Base-by-base conservation (phyloP, 2,888 invertebrate genomes). In the Sarcophaga caerulescens region DNA sequence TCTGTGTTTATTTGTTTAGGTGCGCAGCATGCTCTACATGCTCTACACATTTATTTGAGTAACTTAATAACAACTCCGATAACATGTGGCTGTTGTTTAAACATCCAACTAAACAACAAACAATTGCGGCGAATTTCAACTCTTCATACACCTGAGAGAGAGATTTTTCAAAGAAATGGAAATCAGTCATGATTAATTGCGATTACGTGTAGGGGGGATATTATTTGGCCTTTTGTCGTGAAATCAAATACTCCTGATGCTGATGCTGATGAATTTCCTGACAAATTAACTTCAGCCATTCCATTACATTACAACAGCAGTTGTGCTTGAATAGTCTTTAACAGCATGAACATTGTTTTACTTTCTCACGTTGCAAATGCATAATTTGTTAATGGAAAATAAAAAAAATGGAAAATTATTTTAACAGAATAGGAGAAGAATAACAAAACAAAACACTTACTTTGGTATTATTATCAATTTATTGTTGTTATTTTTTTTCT, bases 351-450 rank as follows among this genome's bases (percentile, higher is more conserved):
- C 11, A 66, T 21, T 66, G 75, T 62, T 86, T 74, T 73, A 78
- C 80, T 83, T 80, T 86, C 85, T 86, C 85, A 86, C 85, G 83
- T 86, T 86, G 80, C 47, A 75, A 77, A 74, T 74, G 73, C 60
- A 82, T 83, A 83, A 83, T 85, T 81, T 77, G 69, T 57, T 74
- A 79, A 63, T 70, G 65, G 45, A 25, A 65, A 63, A 62, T 25
- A 60, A 47, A 52, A 60, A 47, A 47, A 47, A n/a, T n/a, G n/a
- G 52, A 52, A 52, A 52, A 52, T 52, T 14, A 52, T 52, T 14
- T 4, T 17, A 52, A 52, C 12, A 4, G 4, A 52, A 1, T 3
- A 17, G 47, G 14, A 47, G 35, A 35, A 8, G 35, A 35, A 35
- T 8, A 35, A 35, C 35, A 8, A 35, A 35, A 6, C 35, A 35